Base-by-base conservation (phyloP, 2,113 vertebrate genomes). In the Mastomys coucha region DNA sequence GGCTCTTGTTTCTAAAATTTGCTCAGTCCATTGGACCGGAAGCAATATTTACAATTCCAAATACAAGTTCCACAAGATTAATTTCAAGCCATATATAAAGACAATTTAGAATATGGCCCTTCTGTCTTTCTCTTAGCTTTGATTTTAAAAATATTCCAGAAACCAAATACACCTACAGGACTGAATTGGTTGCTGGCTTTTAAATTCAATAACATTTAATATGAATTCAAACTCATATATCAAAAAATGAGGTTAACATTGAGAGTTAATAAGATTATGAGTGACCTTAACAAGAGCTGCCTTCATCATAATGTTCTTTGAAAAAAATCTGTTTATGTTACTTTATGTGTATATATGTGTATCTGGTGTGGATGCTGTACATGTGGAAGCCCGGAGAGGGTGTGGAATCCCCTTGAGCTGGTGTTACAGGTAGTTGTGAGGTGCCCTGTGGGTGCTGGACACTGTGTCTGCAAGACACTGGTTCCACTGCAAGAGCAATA, bases 1-100 rank as follows among this genome's bases (percentile, higher is more conserved):
- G 9, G 1, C 20, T 89, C 10, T 93, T 69, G 65, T 88, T 93
- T 10, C 65, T 33, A 96, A 95, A 91, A 82, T 78, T 7, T 92
- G 65, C 56, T 85, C 24, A 45, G n/a, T 65, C 17, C 14, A 42
- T 39, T 88, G 85, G 22, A 0, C 49, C 92, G 39, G 36, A 95
- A 93, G 93, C 72, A 95, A 89, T 93, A 92, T 95, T 95, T 96
- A 87, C 10, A 88, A 89, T 77, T 81, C 7, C 24, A 80, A 36
- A 11, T n/a, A 82, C 81, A 78, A 89, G 53, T 92, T 93, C 58
- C 69, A 88, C 36, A 6, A 96, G 91, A 39, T 65, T 72, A 56
- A 93, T 95, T 95, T 88, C 39, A 96, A 92, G 39, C 20, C 89
- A 89, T 93, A 87, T 67, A 96, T 93, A 80, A 56, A 88, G 92